Conservation (phyloP, 2,113 vertebrate genomes). For the Macrotus californicus region DNA sequence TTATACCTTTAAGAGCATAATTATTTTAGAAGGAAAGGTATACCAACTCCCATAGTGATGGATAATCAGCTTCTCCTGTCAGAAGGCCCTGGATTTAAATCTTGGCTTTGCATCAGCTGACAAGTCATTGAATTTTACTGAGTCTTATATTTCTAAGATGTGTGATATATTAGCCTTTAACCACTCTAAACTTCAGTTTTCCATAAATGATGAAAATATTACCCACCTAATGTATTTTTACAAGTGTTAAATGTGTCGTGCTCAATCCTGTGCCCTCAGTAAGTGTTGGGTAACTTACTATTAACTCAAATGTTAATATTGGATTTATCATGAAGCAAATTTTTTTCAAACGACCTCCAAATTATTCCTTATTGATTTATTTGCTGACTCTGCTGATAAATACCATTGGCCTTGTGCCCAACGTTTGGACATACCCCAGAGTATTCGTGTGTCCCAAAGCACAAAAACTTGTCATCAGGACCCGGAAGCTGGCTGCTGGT, state of each 20-base stretch:
- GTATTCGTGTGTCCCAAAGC: neutral
- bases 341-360: neutral
- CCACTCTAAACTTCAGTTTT: neutral
- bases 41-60: neutral
- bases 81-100: neutral
- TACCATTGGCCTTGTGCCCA: no score
- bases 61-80: neutral
- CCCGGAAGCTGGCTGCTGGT: neutral
- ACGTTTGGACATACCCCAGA: neutral
- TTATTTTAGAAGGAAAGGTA: neutral
- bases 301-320: neutral
- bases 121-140: neutral
- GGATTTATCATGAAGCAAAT: neutral
- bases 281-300: neutral
- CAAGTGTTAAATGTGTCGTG: neutral
- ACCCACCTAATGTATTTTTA: neutral
- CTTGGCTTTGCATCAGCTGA: neutral
- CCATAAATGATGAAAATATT: neutral
- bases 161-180: neutral
- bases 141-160: neutral
- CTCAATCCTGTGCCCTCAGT: neutral
- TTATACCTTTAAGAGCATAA: neutral
- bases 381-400: neutral
- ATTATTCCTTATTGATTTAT: neutral
- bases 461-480: neutral